These are phyloP conservation scores for Clavelina lepadiformis DNA, from an alignment of 23 tunicate genomes.

Conservation along the genomic window DNA sequence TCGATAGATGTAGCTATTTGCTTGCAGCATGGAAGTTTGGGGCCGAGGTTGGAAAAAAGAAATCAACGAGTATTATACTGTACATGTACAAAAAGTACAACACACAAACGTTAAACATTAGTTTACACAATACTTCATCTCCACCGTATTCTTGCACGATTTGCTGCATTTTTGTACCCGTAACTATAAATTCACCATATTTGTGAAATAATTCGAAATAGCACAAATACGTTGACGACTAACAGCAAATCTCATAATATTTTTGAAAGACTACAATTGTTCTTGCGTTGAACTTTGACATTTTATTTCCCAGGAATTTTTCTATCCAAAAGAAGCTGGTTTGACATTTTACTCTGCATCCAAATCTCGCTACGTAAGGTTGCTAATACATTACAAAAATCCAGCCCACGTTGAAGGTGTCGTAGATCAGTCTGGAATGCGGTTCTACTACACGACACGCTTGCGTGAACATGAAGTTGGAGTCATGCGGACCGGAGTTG, in stretches of 20 bases:
- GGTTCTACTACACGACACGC: constrained; percentile 38
- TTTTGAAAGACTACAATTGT: no score
- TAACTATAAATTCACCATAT: no score
- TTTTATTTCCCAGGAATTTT: constrained; percentile 27
- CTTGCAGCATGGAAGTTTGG: constrained; percentile 67
- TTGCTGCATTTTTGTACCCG: no score
- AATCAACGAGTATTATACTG: neutral
- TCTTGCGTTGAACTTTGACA: neutral
- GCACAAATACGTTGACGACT: no score
- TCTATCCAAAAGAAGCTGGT: constrained; percentile 79
- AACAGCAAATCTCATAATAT: no score
- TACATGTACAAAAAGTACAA: neutral
- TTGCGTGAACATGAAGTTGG: constrained; percentile 57
- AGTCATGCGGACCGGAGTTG: constrained; percentile 57
- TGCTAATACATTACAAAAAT: constrained; percentile 86
- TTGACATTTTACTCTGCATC: constrained; percentile 22
- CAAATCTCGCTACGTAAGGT: constrained; percentile 36
- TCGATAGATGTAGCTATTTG: constrained; percentile 28
- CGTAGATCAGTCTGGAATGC: constrained; percentile 59
- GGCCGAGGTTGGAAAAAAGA: constrained; percentile 30
- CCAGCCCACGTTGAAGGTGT: constrained; percentile 11
- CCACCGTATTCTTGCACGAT: no score
- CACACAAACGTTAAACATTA: no score
- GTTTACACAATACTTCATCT: no score
- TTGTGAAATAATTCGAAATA: no score